Evolutionary conservation across 2,888 invertebrate species (phyloP).

Genomic region (Apodemia zela): DNA sequence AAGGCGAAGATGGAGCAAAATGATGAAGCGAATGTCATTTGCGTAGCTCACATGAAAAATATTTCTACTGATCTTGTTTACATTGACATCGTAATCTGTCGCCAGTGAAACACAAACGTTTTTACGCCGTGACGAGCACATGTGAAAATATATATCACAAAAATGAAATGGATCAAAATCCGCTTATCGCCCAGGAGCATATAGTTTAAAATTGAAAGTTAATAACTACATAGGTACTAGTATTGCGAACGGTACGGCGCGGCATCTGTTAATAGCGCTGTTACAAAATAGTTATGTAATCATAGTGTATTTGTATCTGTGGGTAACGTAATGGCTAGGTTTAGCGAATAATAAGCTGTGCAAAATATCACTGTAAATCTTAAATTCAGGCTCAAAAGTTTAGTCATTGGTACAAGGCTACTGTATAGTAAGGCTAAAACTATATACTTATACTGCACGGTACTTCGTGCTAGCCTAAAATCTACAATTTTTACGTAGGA

Average conservation of each 20-base stretch:
- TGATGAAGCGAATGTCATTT: conserved; percentile 43
- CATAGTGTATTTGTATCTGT: not conserved
- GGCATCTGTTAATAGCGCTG: conserved; percentile 4
- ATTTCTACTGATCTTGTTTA: conserved; percentile 65
- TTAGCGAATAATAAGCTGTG: too few species aligned
- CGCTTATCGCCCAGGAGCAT: conserved; percentile 58
- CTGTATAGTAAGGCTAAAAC: too few species aligned
- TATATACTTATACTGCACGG: too few species aligned
- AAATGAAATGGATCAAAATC: conserved; percentile 52
- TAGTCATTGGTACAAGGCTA: too few species aligned
- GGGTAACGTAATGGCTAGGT: too few species aligned
- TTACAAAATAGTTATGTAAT: not conserved
- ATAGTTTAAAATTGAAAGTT: conserved; percentile 65
- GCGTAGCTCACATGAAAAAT: conserved; percentile 55
- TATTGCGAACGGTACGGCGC: not conserved
- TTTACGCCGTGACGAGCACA: conserved; percentile 50
- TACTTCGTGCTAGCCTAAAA: too few species aligned
- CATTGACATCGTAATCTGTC: conserved; percentile 63
- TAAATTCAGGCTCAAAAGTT: too few species aligned
- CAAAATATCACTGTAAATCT: too few species aligned
- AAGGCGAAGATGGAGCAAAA: conserved; percentile 48
- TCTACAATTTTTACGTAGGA: too few species aligned
- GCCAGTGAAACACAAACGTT: conserved; percentile 39
- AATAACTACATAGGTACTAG: conserved; percentile 15
- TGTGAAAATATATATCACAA: conserved; percentile 30